Evolutionary conservation across 2,888 invertebrate genomes (phyloP).

Genomic region (Amitus sp.): DNA sequence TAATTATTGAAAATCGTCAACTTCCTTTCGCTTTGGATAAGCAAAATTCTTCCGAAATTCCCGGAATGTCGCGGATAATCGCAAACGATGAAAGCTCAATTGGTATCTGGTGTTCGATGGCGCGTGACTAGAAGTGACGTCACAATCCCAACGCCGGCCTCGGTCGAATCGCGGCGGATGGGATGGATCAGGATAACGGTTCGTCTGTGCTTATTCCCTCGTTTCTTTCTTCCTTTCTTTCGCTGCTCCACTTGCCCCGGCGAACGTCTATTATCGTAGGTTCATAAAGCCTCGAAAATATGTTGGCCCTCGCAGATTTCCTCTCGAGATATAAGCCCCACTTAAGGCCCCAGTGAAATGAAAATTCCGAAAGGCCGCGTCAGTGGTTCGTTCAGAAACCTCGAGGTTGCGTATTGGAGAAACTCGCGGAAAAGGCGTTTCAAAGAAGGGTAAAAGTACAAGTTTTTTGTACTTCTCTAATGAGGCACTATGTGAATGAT

Average conservation of each 20-base stretch:
- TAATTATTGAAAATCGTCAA: no score
- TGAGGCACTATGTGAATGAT: background rate
- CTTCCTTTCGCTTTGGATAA: no score
- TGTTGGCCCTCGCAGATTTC: conserved; percentile 2
- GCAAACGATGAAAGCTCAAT: conserved; percentile 44
- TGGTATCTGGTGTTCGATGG: conserved; percentile 47
- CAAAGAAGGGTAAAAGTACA: no score
- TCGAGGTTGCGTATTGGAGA: background rate
- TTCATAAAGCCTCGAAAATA: conserved; percentile 17
- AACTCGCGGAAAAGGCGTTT: background rate
- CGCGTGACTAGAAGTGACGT: conserved; percentile 53
- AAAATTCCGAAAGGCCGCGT: no score
- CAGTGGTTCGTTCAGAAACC: no score
- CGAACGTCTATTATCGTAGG: conserved; percentile 36
- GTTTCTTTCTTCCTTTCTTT: conserved; percentile 41
- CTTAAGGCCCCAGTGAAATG: background rate
- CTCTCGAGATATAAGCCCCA: background rate
- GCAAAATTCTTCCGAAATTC: no score
- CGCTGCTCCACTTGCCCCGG: conserved; percentile 33
- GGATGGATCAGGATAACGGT: no score
- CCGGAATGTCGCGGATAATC: conserved; percentile 5
- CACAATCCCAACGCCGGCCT: conserved; percentile 44
- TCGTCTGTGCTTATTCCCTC: conserved; percentile 42
- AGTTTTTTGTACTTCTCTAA: no score
- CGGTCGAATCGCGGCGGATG: conserved; percentile 37